Percentiles rank a stretch among this genome's conserved stretches.
phyloP scores from a whole-genome alignment of 2,113 vertebrate species.

The Telmatochromis sp. region DNA sequence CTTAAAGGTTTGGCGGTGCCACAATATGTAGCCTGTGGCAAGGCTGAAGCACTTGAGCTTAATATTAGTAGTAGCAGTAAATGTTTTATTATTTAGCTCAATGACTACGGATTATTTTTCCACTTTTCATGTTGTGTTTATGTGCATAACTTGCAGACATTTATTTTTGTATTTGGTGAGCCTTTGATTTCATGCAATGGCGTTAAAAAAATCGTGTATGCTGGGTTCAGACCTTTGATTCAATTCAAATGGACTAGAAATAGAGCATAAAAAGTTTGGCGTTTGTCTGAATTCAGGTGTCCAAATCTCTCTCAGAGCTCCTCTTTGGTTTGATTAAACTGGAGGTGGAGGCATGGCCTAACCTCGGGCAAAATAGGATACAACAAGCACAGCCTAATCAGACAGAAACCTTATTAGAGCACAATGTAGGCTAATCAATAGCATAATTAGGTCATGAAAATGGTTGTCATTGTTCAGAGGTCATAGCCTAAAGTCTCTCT shows the following conservation, averaged over 20 bases:
- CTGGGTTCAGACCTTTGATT: neutral
- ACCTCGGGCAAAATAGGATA: constrained; percentile 13
- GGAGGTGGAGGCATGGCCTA: neutral
- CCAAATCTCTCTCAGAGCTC: neutral
- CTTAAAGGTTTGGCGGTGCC: neutral
- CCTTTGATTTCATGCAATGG: neutral
- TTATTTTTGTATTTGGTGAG: neutral
- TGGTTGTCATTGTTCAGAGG: neutral
- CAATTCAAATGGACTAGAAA: neutral
- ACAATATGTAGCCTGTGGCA: neutral
- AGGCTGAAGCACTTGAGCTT: neutral
- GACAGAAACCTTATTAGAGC: constrained; percentile 20
- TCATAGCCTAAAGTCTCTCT: neutral
- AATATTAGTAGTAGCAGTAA: neutral
- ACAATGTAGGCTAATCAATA: constrained; percentile 64
- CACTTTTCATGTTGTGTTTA: neutral
- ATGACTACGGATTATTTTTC: neutral
- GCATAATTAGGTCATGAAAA: constrained; percentile 48
- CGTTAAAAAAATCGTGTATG: neutral
- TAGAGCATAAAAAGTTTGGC: neutral
- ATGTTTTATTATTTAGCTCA: neutral
- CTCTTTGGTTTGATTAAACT: neutral
- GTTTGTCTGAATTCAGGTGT: neutral
- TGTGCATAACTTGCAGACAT: neutral
- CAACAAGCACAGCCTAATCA: constrained; percentile 28